A percentile compares a stretch with the other conserved stretches of the same genome.
These are phyloP conservation scores for Dynastes tityus DNA, from an alignment of 2,888 invertebrate genomes.

Conservation along the genomic window DNA sequence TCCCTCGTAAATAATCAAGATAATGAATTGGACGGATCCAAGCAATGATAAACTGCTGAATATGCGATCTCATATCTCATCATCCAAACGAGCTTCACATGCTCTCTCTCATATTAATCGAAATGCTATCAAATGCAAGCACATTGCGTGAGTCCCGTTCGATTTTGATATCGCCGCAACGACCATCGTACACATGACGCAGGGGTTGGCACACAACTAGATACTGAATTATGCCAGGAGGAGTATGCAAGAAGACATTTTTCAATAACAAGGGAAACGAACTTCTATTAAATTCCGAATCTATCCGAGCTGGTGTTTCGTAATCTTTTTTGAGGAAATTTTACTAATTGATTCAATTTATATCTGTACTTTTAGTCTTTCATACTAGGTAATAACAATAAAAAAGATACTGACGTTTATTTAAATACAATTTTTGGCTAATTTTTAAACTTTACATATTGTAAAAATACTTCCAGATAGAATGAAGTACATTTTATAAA, in stretches of 20 bases:
- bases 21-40: slow-evolving; percentile 64
- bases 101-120: slow-evolving; percentile 68
- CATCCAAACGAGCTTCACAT: slow-evolving; percentile 65
- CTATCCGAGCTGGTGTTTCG: not conserved
- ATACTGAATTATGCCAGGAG: slow-evolving; percentile 21
- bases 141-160: slow-evolving; percentile 59
- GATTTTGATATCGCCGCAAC: slow-evolving; percentile 43
- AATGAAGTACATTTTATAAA: too few relatives aligned
- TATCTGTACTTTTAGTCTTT: too few relatives aligned
- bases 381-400: too few relatives aligned
- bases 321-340: too few relatives aligned
- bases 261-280: slow-evolving; percentile 47
- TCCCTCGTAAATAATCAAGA: slow-evolving; percentile 61
- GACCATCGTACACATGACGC: slow-evolving; percentile 24
- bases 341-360: too few relatives aligned
- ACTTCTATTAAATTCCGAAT: slow-evolving; percentile 36
- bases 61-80: slow-evolving; percentile 63
- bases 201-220: slow-evolving; percentile 37
- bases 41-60: slow-evolving; percentile 63
- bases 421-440: too few relatives aligned
- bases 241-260: slow-evolving; percentile 37
- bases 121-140: slow-evolving; percentile 64
- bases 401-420: too few relatives aligned
- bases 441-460: too few relatives aligned
- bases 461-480: too few relatives aligned